Evolutionary conservation across 2,797 vertebrate genomes (phyloP).

Genomic region (Aeoliscus strigatus): DNA sequence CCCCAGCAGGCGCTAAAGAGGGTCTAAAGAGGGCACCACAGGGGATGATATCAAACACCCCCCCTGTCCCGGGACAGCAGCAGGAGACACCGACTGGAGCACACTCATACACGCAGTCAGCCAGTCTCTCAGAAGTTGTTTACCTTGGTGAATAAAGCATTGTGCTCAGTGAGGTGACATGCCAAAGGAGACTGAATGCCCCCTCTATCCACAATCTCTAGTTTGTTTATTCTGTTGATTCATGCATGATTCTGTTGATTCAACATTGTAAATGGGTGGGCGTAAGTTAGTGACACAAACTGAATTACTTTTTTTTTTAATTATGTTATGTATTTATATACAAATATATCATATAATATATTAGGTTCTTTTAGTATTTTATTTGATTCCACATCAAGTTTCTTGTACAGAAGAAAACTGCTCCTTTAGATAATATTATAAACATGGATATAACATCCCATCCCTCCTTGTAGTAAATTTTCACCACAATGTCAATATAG

Average conservation of each 20-base stretch:
- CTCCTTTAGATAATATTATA: too few species aligned
- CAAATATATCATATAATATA: too few species aligned
- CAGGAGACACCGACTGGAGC: conserved; percentile 43
- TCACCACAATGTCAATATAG: too few species aligned
- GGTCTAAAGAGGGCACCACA: conserved; percentile 68
- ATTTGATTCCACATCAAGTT: too few species aligned
- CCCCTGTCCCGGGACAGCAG: conserved; percentile 54
- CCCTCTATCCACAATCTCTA: conserved; percentile 1
- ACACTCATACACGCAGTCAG: conserved; percentile 27
- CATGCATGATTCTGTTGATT: conserved; percentile 1
- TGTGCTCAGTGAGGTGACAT: conserved; percentile 19
- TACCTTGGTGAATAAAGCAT: conserved; percentile 42
- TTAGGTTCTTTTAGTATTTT: too few species aligned
- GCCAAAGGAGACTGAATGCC: conserved; percentile 16
- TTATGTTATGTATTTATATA: too few species aligned
- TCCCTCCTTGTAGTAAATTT: too few species aligned
- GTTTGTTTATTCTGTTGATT: conserved; percentile 6
- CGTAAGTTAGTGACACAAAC: background rate
- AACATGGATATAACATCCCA: too few species aligned
- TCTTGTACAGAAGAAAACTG: too few species aligned
- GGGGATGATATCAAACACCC: conserved; percentile 77
- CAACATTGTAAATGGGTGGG: conserved; percentile 1
- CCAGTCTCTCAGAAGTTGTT: conserved; percentile 55
- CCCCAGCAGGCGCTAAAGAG: conserved; percentile 71
- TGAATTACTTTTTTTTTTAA: too few species aligned